Conservation (phyloP, 2,888 invertebrate species). For the Amblyteles armatorius region DNA sequence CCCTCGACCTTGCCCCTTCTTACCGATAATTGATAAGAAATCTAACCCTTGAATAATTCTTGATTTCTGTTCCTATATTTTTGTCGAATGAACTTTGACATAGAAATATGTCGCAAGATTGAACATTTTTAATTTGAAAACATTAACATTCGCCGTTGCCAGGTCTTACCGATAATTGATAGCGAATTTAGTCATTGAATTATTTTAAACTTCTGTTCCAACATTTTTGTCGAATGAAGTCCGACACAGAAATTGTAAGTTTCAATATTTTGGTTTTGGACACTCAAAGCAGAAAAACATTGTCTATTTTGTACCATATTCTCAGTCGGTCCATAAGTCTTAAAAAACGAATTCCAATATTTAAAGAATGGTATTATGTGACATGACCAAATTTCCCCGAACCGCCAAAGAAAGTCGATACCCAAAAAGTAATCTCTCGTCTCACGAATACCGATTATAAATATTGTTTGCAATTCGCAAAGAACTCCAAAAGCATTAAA, state of each 20-base stretch:
- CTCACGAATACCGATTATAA: neutral
- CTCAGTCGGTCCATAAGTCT: neutral
- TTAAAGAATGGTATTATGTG: neutral
- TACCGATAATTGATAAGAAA: no score
- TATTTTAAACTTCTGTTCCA: no score
- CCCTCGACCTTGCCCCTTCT: neutral
- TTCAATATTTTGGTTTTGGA: neutral
- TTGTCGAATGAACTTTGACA: no score
- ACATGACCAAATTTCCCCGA: neutral
- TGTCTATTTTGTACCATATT: neutral
- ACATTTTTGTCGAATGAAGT: no score
- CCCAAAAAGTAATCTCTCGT: neutral
- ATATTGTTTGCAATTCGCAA: neutral
- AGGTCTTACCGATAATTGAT: neutral
- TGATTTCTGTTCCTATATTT: no score
- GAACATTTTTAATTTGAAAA: no score
- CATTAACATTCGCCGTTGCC: no score
- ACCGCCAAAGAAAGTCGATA: neutral
- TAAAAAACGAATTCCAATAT: neutral
- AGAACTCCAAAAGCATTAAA: neutral
- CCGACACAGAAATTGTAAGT: no score
- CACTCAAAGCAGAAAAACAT: neutral
- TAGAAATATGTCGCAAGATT: no score
- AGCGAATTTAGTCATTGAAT: no score
- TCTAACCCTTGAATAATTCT: no score